These are phyloP conservation scores for Oncorhynchus kisutch DNA, from an alignment of 2,113 vertebrate species.

Conservation along the genomic window DNA sequence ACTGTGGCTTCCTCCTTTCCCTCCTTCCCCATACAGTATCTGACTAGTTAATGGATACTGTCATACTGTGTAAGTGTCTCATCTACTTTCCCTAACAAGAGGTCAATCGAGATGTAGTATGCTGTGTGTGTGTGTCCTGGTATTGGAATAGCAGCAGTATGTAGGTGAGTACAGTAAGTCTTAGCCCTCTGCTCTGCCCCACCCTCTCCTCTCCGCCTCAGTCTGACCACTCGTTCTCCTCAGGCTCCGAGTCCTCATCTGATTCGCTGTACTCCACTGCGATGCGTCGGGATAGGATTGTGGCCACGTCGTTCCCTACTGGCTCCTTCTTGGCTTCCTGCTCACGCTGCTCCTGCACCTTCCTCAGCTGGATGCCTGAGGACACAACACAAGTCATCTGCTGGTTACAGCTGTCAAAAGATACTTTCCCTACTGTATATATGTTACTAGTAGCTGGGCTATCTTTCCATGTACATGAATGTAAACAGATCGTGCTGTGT, in stretches of 20 bases:
- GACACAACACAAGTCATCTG: neutral
- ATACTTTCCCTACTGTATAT: too few species aligned
- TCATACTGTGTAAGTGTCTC: neutral
- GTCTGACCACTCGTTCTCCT: constrained; percentile 89
- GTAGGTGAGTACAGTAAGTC: too few species aligned
- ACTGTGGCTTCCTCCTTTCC: neutral
- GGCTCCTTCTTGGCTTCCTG: constrained; percentile 78
- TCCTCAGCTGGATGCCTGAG: constrained; percentile 80
- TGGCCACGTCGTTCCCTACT: constrained; percentile 78
- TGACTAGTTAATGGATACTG: neutral
- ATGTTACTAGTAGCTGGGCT: too few species aligned
- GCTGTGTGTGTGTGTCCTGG: neutral
- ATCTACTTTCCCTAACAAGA: neutral
- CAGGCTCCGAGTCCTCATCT: constrained; percentile 85
- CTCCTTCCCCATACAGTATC: neutral
- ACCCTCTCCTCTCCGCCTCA: constrained; percentile 37
- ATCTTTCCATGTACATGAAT: too few species aligned
- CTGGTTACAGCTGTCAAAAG: too few species aligned
- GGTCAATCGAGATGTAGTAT: neutral
- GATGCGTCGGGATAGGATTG: constrained; percentile 74
- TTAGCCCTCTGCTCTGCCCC: neutral
- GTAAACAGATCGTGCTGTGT: too few species aligned
- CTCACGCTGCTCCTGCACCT: constrained; percentile 84
- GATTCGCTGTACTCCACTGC: constrained; percentile 89
- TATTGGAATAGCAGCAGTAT: neutral